A percentile compares a stretch with the other conserved stretches of the same genome.
These are phyloP conservation scores for rabbit (Oryctolagus cuniculus) DNA, from an alignment of 2,113 vertebrate genomes.

Conservation along the genomic window mOryCun1.1 NC_091453.1:80525001-80525500, in stretches of 20 bases:
- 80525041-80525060: slow-evolving; percentile 39
- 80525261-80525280: slow-evolving; percentile 43
- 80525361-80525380: background rate
- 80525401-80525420: background rate
- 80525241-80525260: slow-evolving; percentile 49
- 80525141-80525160: background rate
- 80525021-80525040: background rate
- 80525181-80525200: background rate
- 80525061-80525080: background rate
- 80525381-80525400: background rate
- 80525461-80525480: background rate
- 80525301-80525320: slow-evolving; percentile 31
- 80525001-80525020: background rate
- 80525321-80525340: slow-evolving; percentile 50
- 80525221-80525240: slow-evolving; percentile 37
- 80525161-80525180: background rate
- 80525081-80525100: background rate
- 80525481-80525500: background rate
- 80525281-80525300: slow-evolving; percentile 58
- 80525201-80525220: slow-evolving; percentile 26
- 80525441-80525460: background rate
- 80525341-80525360: background rate
- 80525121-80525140: background rate
- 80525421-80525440: slow-evolving; percentile 10
- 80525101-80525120: slow-evolving; percentile 21